Conservation (phyloP, 2,113 vertebrate species). For the Caretta caretta region DNA sequence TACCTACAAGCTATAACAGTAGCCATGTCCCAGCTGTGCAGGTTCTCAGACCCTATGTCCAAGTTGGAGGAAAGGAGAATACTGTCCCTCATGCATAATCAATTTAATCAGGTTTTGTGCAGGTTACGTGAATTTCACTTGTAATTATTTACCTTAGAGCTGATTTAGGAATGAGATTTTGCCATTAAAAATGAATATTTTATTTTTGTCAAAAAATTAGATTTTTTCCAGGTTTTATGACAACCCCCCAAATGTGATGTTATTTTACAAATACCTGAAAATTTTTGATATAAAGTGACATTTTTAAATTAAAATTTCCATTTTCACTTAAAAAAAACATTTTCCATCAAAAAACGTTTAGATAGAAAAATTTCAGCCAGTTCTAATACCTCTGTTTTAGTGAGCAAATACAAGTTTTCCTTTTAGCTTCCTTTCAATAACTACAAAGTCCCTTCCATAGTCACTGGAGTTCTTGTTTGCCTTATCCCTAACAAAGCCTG, state of each 20-base stretch:
- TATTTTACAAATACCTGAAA: neutral
- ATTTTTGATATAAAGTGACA: neutral
- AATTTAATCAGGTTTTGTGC: neutral
- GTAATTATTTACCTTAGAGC: neutral
- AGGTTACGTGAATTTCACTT: neutral
- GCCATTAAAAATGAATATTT: neutral
- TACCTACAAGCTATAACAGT: fast-evolving
- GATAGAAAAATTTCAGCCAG: neutral
- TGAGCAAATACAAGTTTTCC: neutral
- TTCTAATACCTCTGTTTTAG: neutral
- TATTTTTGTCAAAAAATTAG: neutral
- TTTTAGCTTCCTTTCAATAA: neutral
- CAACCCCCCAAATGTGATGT: neutral
- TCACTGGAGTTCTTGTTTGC: neutral
- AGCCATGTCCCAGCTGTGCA: neutral
- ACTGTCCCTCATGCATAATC: neutral
- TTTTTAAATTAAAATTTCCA: neutral
- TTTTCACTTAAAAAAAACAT: neutral
- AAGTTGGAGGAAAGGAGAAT: neutral
- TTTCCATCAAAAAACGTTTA: neutral
- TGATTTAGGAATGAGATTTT: neutral
- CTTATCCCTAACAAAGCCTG: neutral
- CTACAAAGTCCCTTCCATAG: neutral
- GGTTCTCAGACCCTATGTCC: neutral
- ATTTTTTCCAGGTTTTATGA: neutral